Base-by-base conservation (phyloP, 1,140 invertebrate species). In the Drosophila jambulina region DNA sequence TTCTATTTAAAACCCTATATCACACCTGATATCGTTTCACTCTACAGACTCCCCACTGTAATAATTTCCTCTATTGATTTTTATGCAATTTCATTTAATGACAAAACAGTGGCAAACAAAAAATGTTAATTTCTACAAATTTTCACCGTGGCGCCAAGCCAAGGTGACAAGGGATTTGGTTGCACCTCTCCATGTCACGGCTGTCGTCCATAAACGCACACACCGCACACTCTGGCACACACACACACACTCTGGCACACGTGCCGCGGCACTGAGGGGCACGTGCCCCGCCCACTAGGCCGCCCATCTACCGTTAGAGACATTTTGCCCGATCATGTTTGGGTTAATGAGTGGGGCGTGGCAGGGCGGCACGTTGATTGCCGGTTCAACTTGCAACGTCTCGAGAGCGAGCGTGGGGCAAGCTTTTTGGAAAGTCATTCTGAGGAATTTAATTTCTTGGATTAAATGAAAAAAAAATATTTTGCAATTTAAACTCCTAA, bases 121-220 rank as follows among this genome's bases (percentile, higher is more conserved):
- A 88, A 85, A 90, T 69, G 81, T 88, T 91, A 91, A 91, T 91
- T 88, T 91, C 78, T 91, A 86, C 88, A 91, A 91, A 91, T 91
- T 91, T 91, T 91, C 88, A 91, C 83, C 78, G 56, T 57, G 78
- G 78, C 81, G 78, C 75, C 80, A 78, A 27, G 75, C 65, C 75
- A 78, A 34, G 43, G 77, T 71, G 76, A 64, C 76, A 63, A 72
- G 69, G 69, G 70, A 60, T 60, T 77, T 54, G 60, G 60, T 40
- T 45, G 63, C 59, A 69, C 61, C 60, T 67, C 68, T 54, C 51
- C 81, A 42, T 72, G 69, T 71, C 69, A 72, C 45, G 51, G 69
- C 53, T 71, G 60, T 80, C 38, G 60, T 80, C 25, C 58, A 62
- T 45, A 54, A 36, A 43, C 56, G 53, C 53, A 49, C 48, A 74